Evolutionary conservation across 2,797 vertebrate species (phyloP).

Genomic region (Pangasius sanitwongsei): DNA sequence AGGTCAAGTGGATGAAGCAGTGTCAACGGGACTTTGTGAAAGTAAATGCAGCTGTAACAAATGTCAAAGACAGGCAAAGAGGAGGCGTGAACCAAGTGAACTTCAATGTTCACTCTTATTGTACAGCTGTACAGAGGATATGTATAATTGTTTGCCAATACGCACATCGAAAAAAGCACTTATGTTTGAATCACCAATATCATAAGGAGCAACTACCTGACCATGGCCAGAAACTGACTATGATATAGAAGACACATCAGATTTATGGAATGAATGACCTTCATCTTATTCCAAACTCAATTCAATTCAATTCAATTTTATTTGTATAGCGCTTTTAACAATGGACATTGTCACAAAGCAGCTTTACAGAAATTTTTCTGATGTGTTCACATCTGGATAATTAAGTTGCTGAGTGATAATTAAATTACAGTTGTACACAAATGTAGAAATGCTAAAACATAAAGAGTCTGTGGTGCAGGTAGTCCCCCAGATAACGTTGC

Average conservation of each 20-base stretch:
- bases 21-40: no score
- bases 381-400: not conserved
- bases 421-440: not conserved
- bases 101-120: not conserved
- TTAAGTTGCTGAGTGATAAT: not conserved
- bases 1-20: no score
- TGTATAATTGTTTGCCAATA: not conserved
- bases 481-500: no score
- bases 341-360: no score
- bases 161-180: not conserved
- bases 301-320: no score
- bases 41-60: no score
- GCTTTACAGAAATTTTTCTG: not conserved
- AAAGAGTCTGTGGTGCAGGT: not conserved
- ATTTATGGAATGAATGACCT: not conserved
- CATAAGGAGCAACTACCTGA: not conserved
- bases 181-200: not conserved
- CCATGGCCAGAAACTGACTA: not conserved
- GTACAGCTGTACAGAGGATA: not conserved
- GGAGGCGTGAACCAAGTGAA: no score
- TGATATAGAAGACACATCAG: not conserved
- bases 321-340: no score
- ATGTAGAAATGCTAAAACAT: not conserved
- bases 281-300: not conserved
- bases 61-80: no score